Evolutionary conservation across 2,797 vertebrate genomes (phyloP), one percentile per base, ranked within the genome.

Genomic region (Macrochelys suwanniensis): DNA sequence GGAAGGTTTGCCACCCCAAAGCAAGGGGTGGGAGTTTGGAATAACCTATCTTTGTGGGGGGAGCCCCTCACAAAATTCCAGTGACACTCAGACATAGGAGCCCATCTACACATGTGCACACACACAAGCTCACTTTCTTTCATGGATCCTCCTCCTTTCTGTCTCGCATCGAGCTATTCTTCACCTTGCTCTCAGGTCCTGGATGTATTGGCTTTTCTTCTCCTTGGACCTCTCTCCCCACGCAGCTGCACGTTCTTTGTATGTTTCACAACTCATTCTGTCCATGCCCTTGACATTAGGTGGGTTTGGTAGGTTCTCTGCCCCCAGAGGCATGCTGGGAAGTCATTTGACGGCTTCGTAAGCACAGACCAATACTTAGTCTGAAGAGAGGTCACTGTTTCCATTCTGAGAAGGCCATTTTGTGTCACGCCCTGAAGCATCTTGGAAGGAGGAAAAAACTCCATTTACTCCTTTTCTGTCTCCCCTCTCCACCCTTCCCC

Each of bases 341-440:
- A 91, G 56, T 21, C 33, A 17, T 8, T 1, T 77, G 26, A 47
- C 61, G 37, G 57, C 25, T 6, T 80, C 26, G 11, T 45, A 57
- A 88, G 37, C 78, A 50, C 54, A 80, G 33, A 0, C 0, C 10
- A 17, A 47, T 23, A 5, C 17, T 82, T 10, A 17, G n/a, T n/a
- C 49, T 83, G 80, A n/a, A 95, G 19, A 2, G n/a, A 76, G 15
- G 19, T 56, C 26, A 28, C 33, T 10, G 3, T 85, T 85, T 15
- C 21, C 0, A 0, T 8, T 51, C 31, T 65, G 61, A 80, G 17
- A 61, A 85, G 13, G 84, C 25, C 13, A 88, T 84, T 94, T 89
- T 84, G 56, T 77, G 92, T 42, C 25, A 23, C 1, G 3, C 37
- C 61, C 59, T 90, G 11, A 80, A 81, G 28, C 37, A 56, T 93